Conservation (phyloP, 2,888 invertebrate species). For the Liodrosophila aerea region DNA sequence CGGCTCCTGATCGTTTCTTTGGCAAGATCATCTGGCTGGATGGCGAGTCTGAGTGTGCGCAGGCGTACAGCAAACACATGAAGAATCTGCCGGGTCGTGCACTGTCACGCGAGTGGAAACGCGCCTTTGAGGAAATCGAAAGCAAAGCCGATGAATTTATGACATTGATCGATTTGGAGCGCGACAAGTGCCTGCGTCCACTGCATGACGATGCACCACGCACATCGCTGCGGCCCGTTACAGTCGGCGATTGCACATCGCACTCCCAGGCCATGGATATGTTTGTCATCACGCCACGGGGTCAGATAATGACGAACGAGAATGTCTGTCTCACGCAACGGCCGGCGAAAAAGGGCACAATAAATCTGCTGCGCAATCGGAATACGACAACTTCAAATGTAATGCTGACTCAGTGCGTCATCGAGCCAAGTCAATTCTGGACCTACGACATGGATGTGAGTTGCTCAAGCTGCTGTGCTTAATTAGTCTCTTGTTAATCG, state of each 20-base stretch:
- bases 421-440: constrained; percentile 79
- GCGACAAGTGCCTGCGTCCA: constrained; percentile 79
- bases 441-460: constrained; percentile 81
- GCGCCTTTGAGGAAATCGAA: constrained; percentile 73
- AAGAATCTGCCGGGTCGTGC: constrained; percentile 73
- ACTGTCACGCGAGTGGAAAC: constrained; percentile 73
- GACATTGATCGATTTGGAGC: constrained; percentile 72
- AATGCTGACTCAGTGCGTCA: constrained; percentile 76
- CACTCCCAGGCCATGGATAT: constrained; percentile 84
- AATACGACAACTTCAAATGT: constrained; percentile 77
- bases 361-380: constrained; percentile 71
- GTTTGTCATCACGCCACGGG: constrained; percentile 87
- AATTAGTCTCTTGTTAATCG: constrained; percentile 2
- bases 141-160: constrained; percentile 67
- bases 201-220: constrained; percentile 65
- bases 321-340: constrained; percentile 92
- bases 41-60: constrained; percentile 73
- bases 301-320: constrained; percentile 93
- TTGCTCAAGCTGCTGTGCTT: constrained; percentile 14
- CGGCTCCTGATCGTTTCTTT: constrained; percentile 92
- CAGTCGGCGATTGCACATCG: constrained; percentile 77
- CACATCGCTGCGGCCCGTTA: constrained; percentile 66
- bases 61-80: constrained; percentile 74
- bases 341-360: constrained; percentile 60
- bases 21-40: constrained; percentile 88